phyloP scores from a whole-genome alignment of 2,797 vertebrate genomes.

The Chiroxiphia lanceolata region DNA sequence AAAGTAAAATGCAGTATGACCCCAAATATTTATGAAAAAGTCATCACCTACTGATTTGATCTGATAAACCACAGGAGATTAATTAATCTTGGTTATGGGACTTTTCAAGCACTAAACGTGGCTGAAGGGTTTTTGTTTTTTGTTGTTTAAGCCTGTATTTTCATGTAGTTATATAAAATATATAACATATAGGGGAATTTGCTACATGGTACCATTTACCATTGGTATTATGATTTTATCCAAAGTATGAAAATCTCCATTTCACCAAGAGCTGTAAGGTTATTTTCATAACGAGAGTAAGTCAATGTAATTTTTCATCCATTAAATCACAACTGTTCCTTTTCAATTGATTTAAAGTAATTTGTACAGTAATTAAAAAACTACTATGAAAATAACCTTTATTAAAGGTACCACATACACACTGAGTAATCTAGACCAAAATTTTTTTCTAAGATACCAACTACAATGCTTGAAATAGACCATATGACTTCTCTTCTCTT shows the following conservation, averaged over 20 bases:
- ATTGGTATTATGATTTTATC: not conserved
- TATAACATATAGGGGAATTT: not conserved
- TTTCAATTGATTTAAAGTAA: not conserved
- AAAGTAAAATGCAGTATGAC: constrained; percentile 7
- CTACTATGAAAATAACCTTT: constrained; percentile 6
- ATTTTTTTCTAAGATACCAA: not conserved
- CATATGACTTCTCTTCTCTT: not conserved
- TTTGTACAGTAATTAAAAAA: constrained; percentile 11
- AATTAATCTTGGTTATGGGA: constrained; percentile 40
- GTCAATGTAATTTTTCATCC: constrained; percentile 17
- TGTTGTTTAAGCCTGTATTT: not conserved
- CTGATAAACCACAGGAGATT: constrained; percentile 42
- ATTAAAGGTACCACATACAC: not conserved
- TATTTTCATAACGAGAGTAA: constrained; percentile 15
- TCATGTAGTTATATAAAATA: not conserved
- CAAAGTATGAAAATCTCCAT: constrained; percentile 12
- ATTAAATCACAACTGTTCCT: not conserved
- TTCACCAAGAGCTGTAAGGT: not conserved
- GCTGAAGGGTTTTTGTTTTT: constrained; percentile 27
- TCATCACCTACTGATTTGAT: not conserved
- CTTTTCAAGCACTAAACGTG: constrained; percentile 38
- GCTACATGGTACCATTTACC: not conserved
- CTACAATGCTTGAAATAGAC: not conserved
- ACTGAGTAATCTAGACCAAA: not conserved
- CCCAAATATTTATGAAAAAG: constrained; percentile 43